Conservation (phyloP, 2,797 vertebrate genomes). For the Pyrocephalus nanus region DNA sequence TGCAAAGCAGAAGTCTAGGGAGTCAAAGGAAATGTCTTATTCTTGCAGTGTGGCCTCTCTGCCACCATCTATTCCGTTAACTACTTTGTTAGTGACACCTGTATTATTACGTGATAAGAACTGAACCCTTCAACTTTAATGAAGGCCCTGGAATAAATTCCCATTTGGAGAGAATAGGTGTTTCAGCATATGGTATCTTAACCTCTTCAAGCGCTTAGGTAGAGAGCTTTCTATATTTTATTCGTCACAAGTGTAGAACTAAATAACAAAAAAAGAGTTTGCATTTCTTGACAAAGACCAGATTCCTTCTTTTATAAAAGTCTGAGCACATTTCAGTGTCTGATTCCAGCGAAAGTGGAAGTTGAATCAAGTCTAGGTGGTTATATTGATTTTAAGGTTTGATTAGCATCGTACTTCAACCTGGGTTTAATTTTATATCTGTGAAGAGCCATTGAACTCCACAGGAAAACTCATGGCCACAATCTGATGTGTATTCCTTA, state of each 20-base stretch:
- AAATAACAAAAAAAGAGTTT: not conserved
- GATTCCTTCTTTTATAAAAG: not conserved
- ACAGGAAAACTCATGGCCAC: not conserved
- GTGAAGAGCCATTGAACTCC: not conserved
- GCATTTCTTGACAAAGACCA: constrained; percentile 4
- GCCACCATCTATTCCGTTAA: not conserved
- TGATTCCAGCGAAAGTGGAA: not conserved
- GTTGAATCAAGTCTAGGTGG: not conserved
- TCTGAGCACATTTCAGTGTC: not conserved
- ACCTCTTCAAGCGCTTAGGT: not conserved
- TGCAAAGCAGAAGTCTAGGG: constrained; percentile 44
- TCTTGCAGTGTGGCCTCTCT: constrained; percentile 41
- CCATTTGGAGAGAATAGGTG: constrained; percentile 16
- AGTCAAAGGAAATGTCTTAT: constrained; percentile 4
- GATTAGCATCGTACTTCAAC: not conserved
- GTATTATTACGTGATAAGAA: constrained; percentile 42
- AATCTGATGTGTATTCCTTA: not conserved
- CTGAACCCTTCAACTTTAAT: constrained; percentile 23
- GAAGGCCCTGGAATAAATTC: constrained; percentile 43
- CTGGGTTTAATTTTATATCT: constrained; percentile 12
- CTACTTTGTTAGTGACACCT: constrained; percentile 48
- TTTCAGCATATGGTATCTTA: not conserved
- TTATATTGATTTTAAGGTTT: not conserved
- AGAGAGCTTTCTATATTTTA: not conserved
- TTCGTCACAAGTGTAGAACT: not conserved